These are phyloP conservation scores for Spizaetus ornatus DNA, from an alignment of 2,113 vertebrate genomes.

Conservation along the genomic window DNA sequence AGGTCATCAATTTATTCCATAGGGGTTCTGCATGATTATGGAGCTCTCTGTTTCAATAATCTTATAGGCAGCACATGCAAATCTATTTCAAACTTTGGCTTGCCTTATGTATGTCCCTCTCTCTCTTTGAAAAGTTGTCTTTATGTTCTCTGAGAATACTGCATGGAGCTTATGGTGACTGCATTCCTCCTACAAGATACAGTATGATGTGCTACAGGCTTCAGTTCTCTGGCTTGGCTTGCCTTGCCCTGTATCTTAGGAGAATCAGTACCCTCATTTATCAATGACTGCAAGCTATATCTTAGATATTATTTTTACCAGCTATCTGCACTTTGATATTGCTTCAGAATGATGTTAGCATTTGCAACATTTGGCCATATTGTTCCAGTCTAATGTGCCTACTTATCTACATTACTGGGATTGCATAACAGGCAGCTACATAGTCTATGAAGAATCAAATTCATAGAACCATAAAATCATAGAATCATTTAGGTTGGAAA, in stretches of 20 bases:
- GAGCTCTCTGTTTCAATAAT: not conserved
- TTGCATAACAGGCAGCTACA: not conserved
- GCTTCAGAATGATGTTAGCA: not conserved
- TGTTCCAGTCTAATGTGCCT: not conserved
- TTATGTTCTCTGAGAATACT: not conserved
- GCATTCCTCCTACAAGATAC: accelerated
- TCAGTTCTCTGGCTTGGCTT: not conserved
- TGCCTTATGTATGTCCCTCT: not conserved
- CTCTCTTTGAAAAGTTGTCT: not conserved
- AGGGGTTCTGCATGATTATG: not conserved
- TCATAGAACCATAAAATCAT: not conserved
- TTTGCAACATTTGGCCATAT: not conserved
- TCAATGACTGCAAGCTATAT: not conserved
- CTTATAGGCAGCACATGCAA: not conserved
- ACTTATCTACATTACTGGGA: not conserved
- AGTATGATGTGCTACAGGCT: not conserved
- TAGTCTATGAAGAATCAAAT: not conserved
- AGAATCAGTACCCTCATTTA: not conserved
- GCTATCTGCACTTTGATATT: not conserved
- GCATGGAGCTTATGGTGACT: not conserved
- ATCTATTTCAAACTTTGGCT: not conserved
- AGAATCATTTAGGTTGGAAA: too few species aligned
- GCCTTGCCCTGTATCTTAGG: not conserved
- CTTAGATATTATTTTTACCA: not conserved
- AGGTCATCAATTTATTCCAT: not conserved